A percentile compares a stretch with the other conserved stretches of the same genome.
Conservation (phyloP, 2,113 vertebrate genomes). For the Probosciger aterrimus region DNA sequence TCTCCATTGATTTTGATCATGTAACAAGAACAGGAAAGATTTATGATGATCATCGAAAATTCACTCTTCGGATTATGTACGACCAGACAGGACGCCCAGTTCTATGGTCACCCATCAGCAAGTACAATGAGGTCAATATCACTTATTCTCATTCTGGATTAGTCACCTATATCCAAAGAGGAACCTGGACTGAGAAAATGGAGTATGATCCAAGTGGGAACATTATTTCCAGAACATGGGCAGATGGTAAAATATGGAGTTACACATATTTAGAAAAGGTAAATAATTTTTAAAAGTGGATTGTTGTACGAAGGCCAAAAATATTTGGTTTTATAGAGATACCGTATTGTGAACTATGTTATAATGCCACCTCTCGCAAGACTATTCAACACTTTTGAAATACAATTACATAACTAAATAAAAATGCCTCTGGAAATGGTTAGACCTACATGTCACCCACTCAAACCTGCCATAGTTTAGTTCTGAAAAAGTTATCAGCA, state of each 20-base stretch:
- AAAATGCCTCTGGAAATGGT: not conserved
- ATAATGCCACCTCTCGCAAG: not conserved
- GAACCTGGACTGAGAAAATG: constrained; percentile 92
- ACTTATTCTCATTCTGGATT: constrained; percentile 88
- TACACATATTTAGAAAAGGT: constrained; percentile 98
- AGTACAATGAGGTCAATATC: constrained; percentile 96
- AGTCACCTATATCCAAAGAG: constrained; percentile 90
- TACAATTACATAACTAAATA: not conserved
- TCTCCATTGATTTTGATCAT: constrained; percentile 97
- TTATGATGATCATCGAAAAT: constrained; percentile 98
- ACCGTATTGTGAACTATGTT: not conserved
- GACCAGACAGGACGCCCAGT: constrained; percentile 88
- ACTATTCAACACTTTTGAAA: not conserved
- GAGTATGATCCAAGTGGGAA: constrained; percentile 92
- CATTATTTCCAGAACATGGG: constrained; percentile 92
- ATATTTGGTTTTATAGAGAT: not conserved
- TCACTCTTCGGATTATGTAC: constrained; percentile 94
- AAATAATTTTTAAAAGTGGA: not conserved
- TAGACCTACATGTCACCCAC: not conserved
- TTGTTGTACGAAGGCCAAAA: not conserved
- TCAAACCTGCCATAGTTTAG: not conserved
- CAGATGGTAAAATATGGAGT: constrained; percentile 98
- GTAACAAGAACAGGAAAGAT: constrained; percentile 93
- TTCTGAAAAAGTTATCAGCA: not conserved
- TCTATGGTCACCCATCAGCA: constrained; percentile 94